phyloP scores from a whole-genome alignment of 2,888 invertebrate genomes.

The Piscicola geometra region DNA sequence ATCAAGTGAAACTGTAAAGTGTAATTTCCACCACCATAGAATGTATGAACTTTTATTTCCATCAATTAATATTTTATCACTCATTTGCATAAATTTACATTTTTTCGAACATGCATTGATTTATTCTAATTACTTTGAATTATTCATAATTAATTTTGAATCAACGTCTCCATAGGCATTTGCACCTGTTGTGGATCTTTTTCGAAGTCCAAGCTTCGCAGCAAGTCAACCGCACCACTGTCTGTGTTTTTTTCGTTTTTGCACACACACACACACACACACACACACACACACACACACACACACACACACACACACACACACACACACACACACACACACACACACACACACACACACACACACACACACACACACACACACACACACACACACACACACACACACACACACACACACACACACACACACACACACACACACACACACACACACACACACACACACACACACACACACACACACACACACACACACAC shows the following conservation, averaged over 20 bases:
- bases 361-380: conserved; percentile 4
- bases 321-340: conserved; percentile 4
- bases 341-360: conserved; percentile 4
- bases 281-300: conserved; percentile 4
- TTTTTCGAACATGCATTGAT: too few relatives aligned
- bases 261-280: conserved; percentile 4
- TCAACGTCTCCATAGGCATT: too few relatives aligned
- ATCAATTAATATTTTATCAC: too few relatives aligned
- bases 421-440: conserved; percentile 4
- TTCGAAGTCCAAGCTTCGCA: conserved; percentile 93
- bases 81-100: too few relatives aligned
- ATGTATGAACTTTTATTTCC: too few relatives aligned
- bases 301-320: conserved; percentile 4
- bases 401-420: conserved; percentile 4
- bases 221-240: conserved; percentile 84
- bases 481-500: conserved; percentile 4
- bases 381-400: conserved; percentile 4
- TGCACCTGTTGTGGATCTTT: conserved; percentile 78
- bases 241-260: too few relatives aligned
- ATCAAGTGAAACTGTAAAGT: conserved; percentile 29
- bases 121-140: too few relatives aligned
- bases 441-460: conserved; percentile 4
- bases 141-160: too few relatives aligned
- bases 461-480: conserved; percentile 4
- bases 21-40: too few relatives aligned